Conservation (phyloP, 2,113 vertebrate genomes). For the Promerops cafer region DNA sequence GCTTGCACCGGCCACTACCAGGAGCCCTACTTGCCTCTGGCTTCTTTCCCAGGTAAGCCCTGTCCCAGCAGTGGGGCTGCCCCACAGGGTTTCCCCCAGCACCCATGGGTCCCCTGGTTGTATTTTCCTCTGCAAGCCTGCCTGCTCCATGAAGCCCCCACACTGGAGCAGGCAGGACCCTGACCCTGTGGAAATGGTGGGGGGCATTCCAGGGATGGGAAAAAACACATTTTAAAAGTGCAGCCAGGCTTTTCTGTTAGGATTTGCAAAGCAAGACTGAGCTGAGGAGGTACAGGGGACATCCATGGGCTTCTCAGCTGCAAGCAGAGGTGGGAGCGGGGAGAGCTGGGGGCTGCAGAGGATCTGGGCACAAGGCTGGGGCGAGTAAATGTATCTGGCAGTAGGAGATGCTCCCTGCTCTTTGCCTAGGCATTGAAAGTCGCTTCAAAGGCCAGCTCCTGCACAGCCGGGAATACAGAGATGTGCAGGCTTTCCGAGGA, state of each 20-base stretch:
- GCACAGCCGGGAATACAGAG: slow-evolving; percentile 86
- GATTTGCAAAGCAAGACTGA: neutral
- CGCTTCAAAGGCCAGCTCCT: slow-evolving; percentile 76
- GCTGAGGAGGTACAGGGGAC: neutral
- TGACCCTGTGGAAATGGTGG: neutral
- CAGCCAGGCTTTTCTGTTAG: neutral
- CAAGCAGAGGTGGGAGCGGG: neutral
- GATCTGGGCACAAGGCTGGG: rapidly evolving
- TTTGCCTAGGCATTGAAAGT: slow-evolving; percentile 76
- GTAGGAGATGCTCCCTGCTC: neutral
- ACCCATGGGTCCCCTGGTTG: neutral
- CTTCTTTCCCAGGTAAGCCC: slow-evolving; percentile 81
- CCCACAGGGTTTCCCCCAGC: neutral
- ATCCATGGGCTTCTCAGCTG: neutral
- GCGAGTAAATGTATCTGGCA: neutral
- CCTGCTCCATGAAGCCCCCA: neutral
- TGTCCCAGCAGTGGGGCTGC: neutral
- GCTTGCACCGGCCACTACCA: slow-evolving; percentile 82
- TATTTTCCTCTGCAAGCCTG: neutral
- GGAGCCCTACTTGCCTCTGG: slow-evolving; percentile 71
- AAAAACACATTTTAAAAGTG: neutral
- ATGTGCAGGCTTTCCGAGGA: slow-evolving; percentile 68
- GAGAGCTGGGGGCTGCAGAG: neutral
- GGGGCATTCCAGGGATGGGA: neutral
- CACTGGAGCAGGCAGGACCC: neutral